Evolutionary conservation across 2,888 invertebrate species (phyloP).

Genomic region (Agrochola litura): DNA sequence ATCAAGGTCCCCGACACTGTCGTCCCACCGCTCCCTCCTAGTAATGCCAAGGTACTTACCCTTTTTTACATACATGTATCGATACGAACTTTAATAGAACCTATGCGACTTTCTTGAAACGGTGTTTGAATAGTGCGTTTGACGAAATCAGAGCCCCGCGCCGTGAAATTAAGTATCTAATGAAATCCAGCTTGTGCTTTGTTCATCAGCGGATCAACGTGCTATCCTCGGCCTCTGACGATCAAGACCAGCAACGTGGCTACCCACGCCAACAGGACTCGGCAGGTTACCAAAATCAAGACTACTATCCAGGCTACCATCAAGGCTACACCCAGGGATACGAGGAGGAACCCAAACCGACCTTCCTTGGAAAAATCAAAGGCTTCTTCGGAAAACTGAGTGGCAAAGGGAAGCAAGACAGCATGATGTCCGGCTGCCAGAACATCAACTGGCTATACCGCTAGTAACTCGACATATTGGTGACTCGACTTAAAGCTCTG

Average conservation of each 20-base stretch:
- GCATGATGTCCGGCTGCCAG: constrained; percentile 67
- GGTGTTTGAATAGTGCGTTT: constrained; percentile 84
- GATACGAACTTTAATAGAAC: constrained; percentile 33
- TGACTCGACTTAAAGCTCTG: constrained; percentile 11
- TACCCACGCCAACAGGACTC: constrained; percentile 46
- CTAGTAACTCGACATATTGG: constrained; percentile 17
- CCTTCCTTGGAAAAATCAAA: constrained; percentile 79
- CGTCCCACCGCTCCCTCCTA: constrained; percentile 83
- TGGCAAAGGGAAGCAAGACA: constrained; percentile 73
- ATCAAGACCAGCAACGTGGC: constrained; percentile 45
- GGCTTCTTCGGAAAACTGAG: constrained; percentile 75
- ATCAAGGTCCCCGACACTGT: constrained; percentile 84
- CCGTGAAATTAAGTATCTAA: constrained; percentile 83
- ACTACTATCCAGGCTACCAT: constrained; percentile 3
- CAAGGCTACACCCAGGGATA: constrained; percentile 8
- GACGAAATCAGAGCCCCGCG: constrained; percentile 87
- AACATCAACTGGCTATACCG: constrained; percentile 22
- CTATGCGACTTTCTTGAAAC: constrained; percentile 71
- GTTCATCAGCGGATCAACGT: constrained; percentile 85
- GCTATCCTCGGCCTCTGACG: constrained; percentile 68
- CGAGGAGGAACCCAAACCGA: constrained; percentile 64
- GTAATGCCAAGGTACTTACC: constrained; percentile 82
- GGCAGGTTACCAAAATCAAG: constrained; percentile 24
- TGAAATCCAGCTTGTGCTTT: constrained; percentile 89
- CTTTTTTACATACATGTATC: constrained; percentile 1